These are phyloP conservation scores for Eueremaeus valkanovi DNA, from an alignment of 2,888 invertebrate genomes.

Conservation along the genomic window DNA sequence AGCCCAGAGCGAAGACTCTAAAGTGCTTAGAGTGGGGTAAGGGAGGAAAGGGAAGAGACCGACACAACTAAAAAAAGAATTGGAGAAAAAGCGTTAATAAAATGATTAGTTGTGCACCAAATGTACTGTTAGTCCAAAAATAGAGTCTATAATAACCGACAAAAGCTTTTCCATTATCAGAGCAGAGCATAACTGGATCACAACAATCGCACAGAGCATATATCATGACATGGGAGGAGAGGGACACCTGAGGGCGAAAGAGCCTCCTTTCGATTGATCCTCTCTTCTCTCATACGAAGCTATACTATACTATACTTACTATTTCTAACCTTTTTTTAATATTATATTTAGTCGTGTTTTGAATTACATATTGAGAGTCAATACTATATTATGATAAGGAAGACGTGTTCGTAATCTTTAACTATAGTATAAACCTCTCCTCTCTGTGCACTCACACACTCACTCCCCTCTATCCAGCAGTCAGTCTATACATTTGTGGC, in stretches of 20 bases:
- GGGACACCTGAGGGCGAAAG: not conserved
- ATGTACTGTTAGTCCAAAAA: not conserved
- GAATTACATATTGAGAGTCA: slow-evolving; percentile 20
- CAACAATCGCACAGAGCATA: slow-evolving; percentile 3
- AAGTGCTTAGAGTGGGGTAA: not conserved
- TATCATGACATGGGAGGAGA: not conserved
- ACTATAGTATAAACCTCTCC: not conserved
- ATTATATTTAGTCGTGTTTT: slow-evolving; percentile 12
- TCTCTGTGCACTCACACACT: not conserved
- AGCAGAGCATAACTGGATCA: not conserved
- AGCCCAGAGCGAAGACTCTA: not conserved
- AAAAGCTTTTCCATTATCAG: slow-evolving; percentile 2
- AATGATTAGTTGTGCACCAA: not conserved
- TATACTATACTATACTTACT: too few relatives aligned
- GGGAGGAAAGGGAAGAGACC: not conserved
- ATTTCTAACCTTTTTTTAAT: not conserved
- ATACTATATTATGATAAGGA: not conserved
- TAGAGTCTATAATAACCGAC: not conserved
- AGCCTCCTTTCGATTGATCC: not conserved
- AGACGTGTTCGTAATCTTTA: slow-evolving; percentile 26
- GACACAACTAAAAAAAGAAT: too few relatives aligned
- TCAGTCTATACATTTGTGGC: not conserved
- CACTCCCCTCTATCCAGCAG: too few relatives aligned
- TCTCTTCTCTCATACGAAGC: not conserved
- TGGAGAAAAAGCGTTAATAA: not conserved